Percentiles rank a stretch among this genome's conserved stretches.
Evolutionary conservation across 2,113 vertebrate genomes (phyloP).

Genomic region (Myiagra hebetior): DNA sequence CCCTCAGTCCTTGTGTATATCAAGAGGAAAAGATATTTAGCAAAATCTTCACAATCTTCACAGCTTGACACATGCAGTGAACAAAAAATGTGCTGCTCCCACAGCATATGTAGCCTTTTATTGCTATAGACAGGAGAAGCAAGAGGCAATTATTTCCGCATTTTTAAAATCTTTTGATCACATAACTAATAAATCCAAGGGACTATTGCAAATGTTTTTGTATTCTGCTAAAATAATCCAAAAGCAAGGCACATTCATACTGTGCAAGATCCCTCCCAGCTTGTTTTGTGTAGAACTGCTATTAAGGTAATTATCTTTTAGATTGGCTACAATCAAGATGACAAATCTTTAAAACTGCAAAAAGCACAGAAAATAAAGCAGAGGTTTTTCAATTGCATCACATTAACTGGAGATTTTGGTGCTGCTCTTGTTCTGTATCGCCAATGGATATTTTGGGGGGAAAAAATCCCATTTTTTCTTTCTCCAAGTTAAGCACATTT

Average conservation of each 20-base stretch:
- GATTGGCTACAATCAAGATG: neutral
- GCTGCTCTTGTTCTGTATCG: neutral
- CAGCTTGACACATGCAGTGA: neutral
- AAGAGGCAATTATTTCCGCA: neutral
- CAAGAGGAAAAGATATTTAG: neutral
- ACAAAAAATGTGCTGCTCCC: neutral
- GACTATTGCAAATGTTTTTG: neutral
- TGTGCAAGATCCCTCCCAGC: neutral
- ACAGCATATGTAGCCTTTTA: neutral
- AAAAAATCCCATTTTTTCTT: neutral
- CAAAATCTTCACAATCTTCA: neutral
- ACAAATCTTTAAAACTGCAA: neutral
- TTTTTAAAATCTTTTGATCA: neutral
- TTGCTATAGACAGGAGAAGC: neutral
- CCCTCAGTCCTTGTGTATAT: neutral
- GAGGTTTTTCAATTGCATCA: neutral
- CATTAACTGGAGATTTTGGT: neutral
- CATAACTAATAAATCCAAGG: neutral
- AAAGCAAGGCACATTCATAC: neutral
- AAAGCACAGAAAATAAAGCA: neutral
- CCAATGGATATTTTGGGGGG: fast-evolving
- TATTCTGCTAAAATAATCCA: neutral
- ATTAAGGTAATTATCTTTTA: neutral
- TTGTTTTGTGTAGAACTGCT: neutral
- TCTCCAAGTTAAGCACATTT: neutral